Percentiles rank a stretch among this genome's conserved stretches.
phyloP scores from a whole-genome alignment of 2,797 vertebrate species.

The Petrocephalus schoutedeni region DNA sequence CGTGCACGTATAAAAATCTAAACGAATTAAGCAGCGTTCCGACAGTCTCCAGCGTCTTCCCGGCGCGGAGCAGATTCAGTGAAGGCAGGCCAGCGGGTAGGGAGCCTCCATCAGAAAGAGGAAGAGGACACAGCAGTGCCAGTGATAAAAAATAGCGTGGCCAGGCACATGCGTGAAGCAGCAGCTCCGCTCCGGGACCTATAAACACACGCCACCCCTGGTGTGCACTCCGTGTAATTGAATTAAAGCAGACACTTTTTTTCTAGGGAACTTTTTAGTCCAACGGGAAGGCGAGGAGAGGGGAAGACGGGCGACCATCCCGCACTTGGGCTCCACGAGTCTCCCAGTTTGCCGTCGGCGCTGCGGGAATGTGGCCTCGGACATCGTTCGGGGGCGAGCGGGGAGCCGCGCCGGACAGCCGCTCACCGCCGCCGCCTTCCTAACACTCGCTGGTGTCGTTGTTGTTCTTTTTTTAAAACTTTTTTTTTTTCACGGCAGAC shows the following conservation, averaged over 20 bases:
- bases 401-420: slow-evolving; percentile 43
- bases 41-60: slow-evolving; percentile 21
- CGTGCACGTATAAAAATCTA: slow-evolving; percentile 30
- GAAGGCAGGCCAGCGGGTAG: slow-evolving; percentile 39
- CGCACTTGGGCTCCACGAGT: slow-evolving; percentile 46
- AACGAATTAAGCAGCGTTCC: slow-evolving; percentile 23
- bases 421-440: slow-evolving; percentile 40
- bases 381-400: slow-evolving; percentile 53
- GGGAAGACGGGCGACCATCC: slow-evolving; percentile 52
- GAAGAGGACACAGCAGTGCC: slow-evolving; percentile 39
- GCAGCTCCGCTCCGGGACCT: slow-evolving; percentile 38
- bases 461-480: slow-evolving; percentile 14
- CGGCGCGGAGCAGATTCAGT: slow-evolving; percentile 35
- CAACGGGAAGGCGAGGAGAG: slow-evolving; percentile 31
- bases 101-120: slow-evolving; percentile 48
- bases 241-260: slow-evolving; percentile 33
- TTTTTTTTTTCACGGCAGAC: neutral
- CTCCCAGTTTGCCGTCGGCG: slow-evolving; percentile 30
- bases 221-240: slow-evolving; percentile 25
- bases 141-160: slow-evolving; percentile 47
- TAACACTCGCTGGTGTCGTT: slow-evolving; percentile 6
- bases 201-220: slow-evolving; percentile 20
- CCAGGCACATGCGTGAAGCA: slow-evolving; percentile 44
- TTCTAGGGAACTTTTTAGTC: slow-evolving; percentile 35
- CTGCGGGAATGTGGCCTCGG: slow-evolving; percentile 40